Evolutionary conservation across 2,797 vertebrate genomes (phyloP).

Genomic region (Ceryle rudis): DNA sequence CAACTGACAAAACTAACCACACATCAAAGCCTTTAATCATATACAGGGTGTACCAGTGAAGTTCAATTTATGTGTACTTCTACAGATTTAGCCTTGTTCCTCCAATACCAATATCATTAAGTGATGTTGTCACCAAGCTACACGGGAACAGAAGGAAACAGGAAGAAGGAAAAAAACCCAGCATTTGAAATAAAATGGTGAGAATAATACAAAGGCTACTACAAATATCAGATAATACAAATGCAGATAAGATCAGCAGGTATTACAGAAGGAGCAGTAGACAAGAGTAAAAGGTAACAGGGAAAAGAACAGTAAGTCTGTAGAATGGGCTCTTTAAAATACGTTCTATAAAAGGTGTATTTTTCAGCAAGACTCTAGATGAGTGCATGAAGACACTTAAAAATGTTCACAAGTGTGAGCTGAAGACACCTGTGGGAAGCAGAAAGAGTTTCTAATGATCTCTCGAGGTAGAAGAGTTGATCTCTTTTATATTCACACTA

Average conservation of each 20-base stretch:
- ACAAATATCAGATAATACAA: not conserved
- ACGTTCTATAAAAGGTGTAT: not conserved
- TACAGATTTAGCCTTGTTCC: not conserved
- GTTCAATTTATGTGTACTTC: not conserved
- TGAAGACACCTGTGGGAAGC: not conserved
- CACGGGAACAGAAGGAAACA: not conserved
- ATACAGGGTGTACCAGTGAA: not conserved
- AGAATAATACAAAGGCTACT: not conserved
- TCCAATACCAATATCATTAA: not conserved
- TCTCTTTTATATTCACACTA: not conserved
- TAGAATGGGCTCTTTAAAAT: not conserved
- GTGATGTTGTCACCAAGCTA: not conserved
- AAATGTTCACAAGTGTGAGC: not conserved
- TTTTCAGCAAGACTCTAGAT: not conserved
- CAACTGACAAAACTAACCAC: not conserved
- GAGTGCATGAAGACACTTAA: not conserved
- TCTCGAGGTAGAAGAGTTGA: not conserved
- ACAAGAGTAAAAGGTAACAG: not conserved
- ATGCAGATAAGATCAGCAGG: not conserved
- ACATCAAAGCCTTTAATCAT: not conserved
- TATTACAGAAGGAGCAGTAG: not conserved
- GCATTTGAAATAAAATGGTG: not conserved
- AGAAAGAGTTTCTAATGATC: not conserved
- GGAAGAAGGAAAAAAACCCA: not conserved
- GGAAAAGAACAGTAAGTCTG: not conserved